Evolutionary conservation across 2,888 invertebrate species (phyloP), one percentile per base, ranked within the genome.

Genomic region (Pristionchus japonicus): DNA sequence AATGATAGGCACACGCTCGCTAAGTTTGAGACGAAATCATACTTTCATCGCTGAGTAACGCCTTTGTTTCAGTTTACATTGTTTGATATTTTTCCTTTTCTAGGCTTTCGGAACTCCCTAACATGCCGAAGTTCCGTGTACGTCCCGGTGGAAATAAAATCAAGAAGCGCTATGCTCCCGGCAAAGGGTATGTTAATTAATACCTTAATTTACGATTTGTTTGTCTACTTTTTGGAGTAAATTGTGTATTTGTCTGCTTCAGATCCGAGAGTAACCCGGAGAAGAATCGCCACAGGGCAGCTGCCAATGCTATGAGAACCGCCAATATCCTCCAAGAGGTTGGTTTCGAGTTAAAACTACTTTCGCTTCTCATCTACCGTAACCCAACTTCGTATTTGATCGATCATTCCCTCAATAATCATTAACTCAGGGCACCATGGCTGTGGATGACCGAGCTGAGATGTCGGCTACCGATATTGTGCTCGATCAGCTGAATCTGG

Each of bases 181-280:
- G 86, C 27, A 67, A 49, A 52, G 49, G 86, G 86, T 86, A 34
- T 23, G 40, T 49, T 7, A 17, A 20, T 31, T 37, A 52, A 17
- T 43, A 83, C 0, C 13, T 23, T 57, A 4, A 27, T 43, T 2
- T 11, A 34, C 20, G 31, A 11, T 15, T 82, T 31, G 1, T 47
- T 31, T 15, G n/a, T 1, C 34, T 3, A 31, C 31, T 2, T 83
- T 64, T 7, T 34, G 13, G 52, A 52, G 31, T 13, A 34, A 20
- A 27, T 34, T 83, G 31, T 9, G 34, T 6, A 49, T 13, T 13
- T 52, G 0, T 15, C 6, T 43, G 9, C 87, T 91, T n/a, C 80
- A 92, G 92, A 40, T 91, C 90, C 82, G 90, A 91, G 82, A 92
- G 91, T 87, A 93, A 93, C 83, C 93, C 93, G 17, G 88, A 90